Evolutionary conservation across 2,888 invertebrate species (phyloP), one percentile per base, ranked within the genome.

Genomic region (Chelonus formosanus): DNA sequence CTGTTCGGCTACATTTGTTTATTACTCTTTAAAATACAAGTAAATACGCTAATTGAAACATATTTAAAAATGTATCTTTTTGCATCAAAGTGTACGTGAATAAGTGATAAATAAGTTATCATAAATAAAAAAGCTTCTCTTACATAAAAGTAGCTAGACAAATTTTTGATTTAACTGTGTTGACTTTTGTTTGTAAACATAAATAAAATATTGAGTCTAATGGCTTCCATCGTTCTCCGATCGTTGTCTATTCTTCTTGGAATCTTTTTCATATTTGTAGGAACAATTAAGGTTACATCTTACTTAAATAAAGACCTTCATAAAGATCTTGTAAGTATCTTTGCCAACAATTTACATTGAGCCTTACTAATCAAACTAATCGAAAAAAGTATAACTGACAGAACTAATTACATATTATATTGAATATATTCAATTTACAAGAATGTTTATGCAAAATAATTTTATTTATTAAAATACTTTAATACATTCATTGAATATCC

Each of bases 231-330:
- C 78, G 97, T 96, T 75, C 86, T 97, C 71, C 94, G 91, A 86
- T 95, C 96, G 82, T 88, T 97, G 77, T 97, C 97, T 59, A 87
- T 97, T 77, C 89, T 97, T 61, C 87, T 97, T 81, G 97, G 97
- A 69, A 87, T 97, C 77, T 97, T 97, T 87, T 97, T 97, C 85
- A 91, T 97, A 80, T 96, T 97, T 84, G 95, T 97, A 73, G 97
- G 97, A 67, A 91, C 93, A 67, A 92, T 97, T 80, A 97, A 97
- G 86, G 86, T 97, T 71, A 93, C 96, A 70, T 95, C 96, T 73
- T 90, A 92, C 77, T 90, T 97, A 74, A 97, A 95, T 78, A 95
- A 95, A 87, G 97, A 97, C 85, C 89, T 97, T 71, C 97, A 97
- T 85, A 96, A 95, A 88, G 97, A 97, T 86, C 89, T 97, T 92